These are phyloP conservation scores for Neocrepidodera transversa DNA, from an alignment of 2,888 invertebrate genomes.

Conservation along the genomic window DNA sequence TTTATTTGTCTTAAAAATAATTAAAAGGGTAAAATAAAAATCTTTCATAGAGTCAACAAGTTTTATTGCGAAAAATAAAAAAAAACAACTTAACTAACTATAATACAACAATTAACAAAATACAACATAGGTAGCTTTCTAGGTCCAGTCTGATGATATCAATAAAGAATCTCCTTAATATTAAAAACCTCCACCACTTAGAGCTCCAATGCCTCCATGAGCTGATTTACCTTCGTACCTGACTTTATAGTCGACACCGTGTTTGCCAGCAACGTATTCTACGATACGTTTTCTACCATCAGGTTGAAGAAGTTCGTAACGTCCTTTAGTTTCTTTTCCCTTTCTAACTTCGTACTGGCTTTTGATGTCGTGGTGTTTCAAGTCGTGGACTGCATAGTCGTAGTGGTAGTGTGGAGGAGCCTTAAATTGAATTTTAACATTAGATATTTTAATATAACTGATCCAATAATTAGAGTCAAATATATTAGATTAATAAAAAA, in stretches of 20 bases:
- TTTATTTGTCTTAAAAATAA: too few species aligned
- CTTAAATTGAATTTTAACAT: conserved; percentile 36
- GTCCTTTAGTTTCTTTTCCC: conserved; percentile 52
- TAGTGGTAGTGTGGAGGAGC: conserved; percentile 55
- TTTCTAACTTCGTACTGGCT: conserved; percentile 55
- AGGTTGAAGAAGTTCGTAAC: conserved; percentile 54
- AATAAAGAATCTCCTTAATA: conserved; percentile 5
- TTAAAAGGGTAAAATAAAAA: too few species aligned
- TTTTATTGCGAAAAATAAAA: conserved; percentile 49
- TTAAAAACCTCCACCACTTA: conserved; percentile 36
- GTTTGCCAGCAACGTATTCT: conserved; percentile 55
- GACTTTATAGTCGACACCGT: conserved; percentile 55
- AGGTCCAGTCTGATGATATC: conserved; percentile 25
- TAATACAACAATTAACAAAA: conserved; percentile 41
- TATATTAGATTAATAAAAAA: too few species aligned
- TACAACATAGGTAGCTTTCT: conserved; percentile 45
- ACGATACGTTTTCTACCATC: conserved; percentile 56
- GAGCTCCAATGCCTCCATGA: conserved; percentile 47
- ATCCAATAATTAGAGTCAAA: too few species aligned
- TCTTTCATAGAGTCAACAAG: conserved; percentile 46
- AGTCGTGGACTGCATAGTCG: conserved; percentile 55
- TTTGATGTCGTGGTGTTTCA: conserved; percentile 55
- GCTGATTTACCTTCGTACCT: conserved; percentile 42
- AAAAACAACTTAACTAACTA: conserved; percentile 39
- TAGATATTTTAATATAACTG: background rate